Percentiles rank a stretch among this genome's conserved stretches.
These are phyloP conservation scores for Formica selysi DNA, from an alignment of 1,140 invertebrate genomes.

Conservation along the genomic window DNA sequence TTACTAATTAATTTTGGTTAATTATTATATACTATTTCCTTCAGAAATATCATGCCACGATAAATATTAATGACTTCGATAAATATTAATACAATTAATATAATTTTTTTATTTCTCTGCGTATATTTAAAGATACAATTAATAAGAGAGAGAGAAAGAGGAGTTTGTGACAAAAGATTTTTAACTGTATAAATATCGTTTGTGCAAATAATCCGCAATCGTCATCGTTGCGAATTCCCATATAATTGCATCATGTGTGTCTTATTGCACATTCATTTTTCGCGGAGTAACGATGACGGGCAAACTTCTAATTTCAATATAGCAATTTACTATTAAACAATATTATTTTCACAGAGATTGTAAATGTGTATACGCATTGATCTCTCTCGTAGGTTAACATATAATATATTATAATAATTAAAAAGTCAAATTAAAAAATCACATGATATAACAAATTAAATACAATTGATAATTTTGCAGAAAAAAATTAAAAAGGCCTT, in stretches of 20 bases:
- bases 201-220: background rate
- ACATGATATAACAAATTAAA: background rate
- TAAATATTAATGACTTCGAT: background rate
- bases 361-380: background rate
- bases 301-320: background rate
- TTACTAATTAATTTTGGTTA: too few species aligned
- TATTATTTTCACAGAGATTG: background rate
- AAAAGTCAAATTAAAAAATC: background rate
- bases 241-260: constrained; percentile 22
- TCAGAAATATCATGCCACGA: too few species aligned
- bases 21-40: too few species aligned
- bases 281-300: constrained; percentile 32
- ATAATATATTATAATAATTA: background rate
- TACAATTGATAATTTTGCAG: background rate
- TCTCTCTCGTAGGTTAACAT: background rate
- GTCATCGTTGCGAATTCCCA: background rate
- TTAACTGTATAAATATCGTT: background rate
- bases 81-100: background rate
- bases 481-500: background rate
- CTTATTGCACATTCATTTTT: constrained; percentile 16
- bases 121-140: background rate
- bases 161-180: background rate
- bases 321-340: background rate
- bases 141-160: too few species aligned
- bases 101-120: background rate